These are phyloP conservation scores for Cyanoderma ruficeps DNA, from an alignment of 2,113 vertebrate species.

Conservation along the genomic window DNA sequence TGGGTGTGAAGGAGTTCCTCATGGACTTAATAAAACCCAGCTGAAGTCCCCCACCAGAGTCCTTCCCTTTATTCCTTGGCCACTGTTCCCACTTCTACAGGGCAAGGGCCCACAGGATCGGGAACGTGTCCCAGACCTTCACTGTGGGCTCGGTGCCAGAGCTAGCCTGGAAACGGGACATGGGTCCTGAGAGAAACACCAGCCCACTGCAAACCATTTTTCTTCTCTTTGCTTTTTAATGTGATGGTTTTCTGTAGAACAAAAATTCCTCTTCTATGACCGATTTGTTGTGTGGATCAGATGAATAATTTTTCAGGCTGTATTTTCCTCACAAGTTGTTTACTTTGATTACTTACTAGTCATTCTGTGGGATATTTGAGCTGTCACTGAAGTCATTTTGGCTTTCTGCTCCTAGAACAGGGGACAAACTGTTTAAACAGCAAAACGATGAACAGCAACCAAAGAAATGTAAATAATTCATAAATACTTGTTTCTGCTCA, in stretches of 20 bases:
- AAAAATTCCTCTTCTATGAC: background rate
- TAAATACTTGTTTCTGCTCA: background rate
- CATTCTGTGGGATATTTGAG: constrained; percentile 12
- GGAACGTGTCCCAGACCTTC: too few relatives aligned
- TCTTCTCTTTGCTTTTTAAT: background rate
- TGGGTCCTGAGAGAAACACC: too few relatives aligned
- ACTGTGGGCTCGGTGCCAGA: too few relatives aligned
- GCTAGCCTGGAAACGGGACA: too few relatives aligned
- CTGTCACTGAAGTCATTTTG: constrained; percentile 16
- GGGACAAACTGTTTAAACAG: constrained; percentile 46
- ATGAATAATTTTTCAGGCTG: constrained; percentile 7
- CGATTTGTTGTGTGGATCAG: background rate
- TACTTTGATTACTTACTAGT: constrained; percentile 34
- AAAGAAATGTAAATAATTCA: constrained; percentile 31
- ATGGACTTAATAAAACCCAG: too few relatives aligned
- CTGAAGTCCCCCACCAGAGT: too few relatives aligned
- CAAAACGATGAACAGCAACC: background rate
- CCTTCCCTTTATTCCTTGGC: too few relatives aligned
- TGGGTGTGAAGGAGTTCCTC: too few relatives aligned
- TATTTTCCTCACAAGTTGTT: background rate
- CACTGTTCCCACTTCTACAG: too few relatives aligned
- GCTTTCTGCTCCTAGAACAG: background rate
- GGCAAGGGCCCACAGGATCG: too few relatives aligned
- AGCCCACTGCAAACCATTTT: background rate
- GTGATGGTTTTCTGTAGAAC: background rate